These are phyloP conservation scores for Drosophila rhopaloa DNA, from an alignment of 1,140 invertebrate genomes.

Conservation along the genomic window DNA sequence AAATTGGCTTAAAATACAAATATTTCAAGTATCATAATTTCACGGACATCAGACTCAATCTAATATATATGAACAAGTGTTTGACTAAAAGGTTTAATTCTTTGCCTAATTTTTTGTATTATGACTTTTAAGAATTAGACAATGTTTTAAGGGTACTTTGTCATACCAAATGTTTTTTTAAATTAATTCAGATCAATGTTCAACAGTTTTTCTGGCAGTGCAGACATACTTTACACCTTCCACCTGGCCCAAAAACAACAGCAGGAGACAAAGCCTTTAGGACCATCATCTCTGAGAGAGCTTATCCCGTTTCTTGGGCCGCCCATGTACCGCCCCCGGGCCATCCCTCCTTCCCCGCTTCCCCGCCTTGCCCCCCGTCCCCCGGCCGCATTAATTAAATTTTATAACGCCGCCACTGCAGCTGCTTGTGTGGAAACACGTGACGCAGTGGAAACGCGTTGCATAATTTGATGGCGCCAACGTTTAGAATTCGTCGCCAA, in stretches of 20 bases:
- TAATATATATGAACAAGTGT: too few relatives aligned
- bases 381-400: conserved; percentile 72
- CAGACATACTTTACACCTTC: conserved; percentile 16
- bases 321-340: conserved; percentile 7
- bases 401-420: conserved; percentile 66
- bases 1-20: too few relatives aligned
- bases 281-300: conserved; percentile 30
- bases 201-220: conserved; percentile 1
- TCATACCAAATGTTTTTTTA: too few relatives aligned
- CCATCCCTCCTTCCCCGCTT: background rate
- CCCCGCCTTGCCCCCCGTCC: background rate
- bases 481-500: conserved; percentile 63
- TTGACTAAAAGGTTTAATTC: too few relatives aligned
- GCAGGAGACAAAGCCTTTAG: conserved; percentile 48
- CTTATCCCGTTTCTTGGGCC: conserved; percentile 41
- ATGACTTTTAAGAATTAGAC: too few relatives aligned
- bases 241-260: conserved; percentile 52
- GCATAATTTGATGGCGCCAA: conserved; percentile 66
- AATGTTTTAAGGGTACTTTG: too few relatives aligned
- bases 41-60: too few relatives aligned
- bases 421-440: conserved; percentile 58
- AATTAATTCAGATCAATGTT: too few relatives aligned
- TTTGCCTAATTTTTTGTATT: too few relatives aligned
- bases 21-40: too few relatives aligned
- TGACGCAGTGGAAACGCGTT: conserved; percentile 66